phyloP scores from a whole-genome alignment of 2,113 vertebrate genomes.

The Porphyrio hochstetteri region DNA sequence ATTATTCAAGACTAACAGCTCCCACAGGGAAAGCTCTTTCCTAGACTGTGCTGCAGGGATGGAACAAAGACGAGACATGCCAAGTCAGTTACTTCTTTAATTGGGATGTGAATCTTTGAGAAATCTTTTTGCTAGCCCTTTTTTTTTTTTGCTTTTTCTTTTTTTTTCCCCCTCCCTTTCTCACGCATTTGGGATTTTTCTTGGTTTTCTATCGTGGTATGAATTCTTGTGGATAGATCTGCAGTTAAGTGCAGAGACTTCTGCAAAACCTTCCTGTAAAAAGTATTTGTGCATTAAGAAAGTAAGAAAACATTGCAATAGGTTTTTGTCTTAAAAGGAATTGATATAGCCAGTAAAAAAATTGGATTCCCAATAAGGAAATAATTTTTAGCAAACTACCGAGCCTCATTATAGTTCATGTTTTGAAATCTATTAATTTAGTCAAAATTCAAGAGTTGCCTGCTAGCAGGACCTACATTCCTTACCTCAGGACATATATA shows the following conservation, averaged over 20 bases:
- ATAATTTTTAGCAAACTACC: background rate
- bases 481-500: background rate
- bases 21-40: slow-evolving; percentile 30
- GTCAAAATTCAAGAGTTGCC: background rate
- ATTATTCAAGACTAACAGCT: slow-evolving; percentile 60
- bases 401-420: background rate
- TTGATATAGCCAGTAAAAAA: background rate
- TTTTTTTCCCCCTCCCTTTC: background rate
- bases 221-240: background rate
- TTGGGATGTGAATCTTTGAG: background rate
- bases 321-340: background rate
- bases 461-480: background rate
- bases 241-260: background rate
- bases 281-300: background rate
- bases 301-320: background rate
- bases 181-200: background rate
- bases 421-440: background rate
- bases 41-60: background rate
- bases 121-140: slow-evolving; percentile 29
- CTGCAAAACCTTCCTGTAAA: background rate
- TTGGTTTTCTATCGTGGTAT: background rate
- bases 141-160: background rate
- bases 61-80: slow-evolving; percentile 29
- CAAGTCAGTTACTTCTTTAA: slow-evolving; percentile 47
- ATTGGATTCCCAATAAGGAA: background rate